Evolutionary conservation across 2,113 vertebrate species (phyloP), one percentile per base, ranked within the genome.

Genomic region (Acrocephalus kingi): DNA sequence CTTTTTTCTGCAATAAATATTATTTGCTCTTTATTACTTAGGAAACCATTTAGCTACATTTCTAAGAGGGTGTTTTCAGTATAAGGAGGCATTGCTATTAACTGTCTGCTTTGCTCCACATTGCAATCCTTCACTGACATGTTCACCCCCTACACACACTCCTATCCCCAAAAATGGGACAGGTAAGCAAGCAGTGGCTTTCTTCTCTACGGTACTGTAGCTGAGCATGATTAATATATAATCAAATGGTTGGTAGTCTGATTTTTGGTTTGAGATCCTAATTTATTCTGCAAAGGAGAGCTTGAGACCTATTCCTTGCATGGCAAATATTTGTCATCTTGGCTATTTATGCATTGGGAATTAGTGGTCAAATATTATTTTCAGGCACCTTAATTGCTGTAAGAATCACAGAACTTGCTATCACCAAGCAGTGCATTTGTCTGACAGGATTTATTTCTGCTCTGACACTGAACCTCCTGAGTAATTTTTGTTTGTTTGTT

Each of bases 401-500:
- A 77, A 55, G 55, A 56, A 66, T 13, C 17, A n/a, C 28, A 62
- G 31, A 84, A n/a, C 54, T 39, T 63, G 22, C 1, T 64, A 3
- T 15, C 55, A 25, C 28, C 6, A 7, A 49, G 5, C 30, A 49
- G 13, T 52, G 9, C 23, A 7, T 75, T 75, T 75, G 28, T 54
- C 54, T 87, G 76, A 12, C 54, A 52, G 67, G 71, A 73, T 91
- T 87, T 83, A 11, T 35, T 85, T 90, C 71, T 72, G 59, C 64
- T 84, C 51, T 54, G 48, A 30, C 45, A 27, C 43, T 27, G 46
- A 88, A 45, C 43, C 35, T 77, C 30, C 28, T 54, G 37, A 61
- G 15, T 46, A 77, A 48, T 58, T 77, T 28, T 90, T 84, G 49
- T 87, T 94, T 94, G 49, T 87, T 94, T 94, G 45, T 88, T 89